These are phyloP conservation scores for Trissolcus japonicus DNA, from an alignment of 2,888 invertebrate species.

Conservation along the genomic window DNA sequence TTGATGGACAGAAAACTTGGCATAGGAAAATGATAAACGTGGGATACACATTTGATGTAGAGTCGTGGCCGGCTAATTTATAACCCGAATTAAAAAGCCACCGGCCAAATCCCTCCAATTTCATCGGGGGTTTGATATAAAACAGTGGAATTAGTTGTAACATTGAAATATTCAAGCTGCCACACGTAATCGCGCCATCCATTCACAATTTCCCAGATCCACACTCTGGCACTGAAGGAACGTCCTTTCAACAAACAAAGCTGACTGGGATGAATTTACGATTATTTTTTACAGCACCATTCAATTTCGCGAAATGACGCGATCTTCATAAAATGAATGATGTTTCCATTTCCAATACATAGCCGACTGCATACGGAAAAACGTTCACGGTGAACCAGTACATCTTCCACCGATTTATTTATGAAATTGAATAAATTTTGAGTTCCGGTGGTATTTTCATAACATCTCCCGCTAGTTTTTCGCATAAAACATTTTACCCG, in stretches of 20 bases:
- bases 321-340: slow-evolving; percentile 11
- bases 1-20: slow-evolving; percentile 21
- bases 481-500: slow-evolving; percentile 43
- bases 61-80: slow-evolving; percentile 27
- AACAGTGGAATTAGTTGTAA: slow-evolving; percentile 24
- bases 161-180: slow-evolving; percentile 16
- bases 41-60: slow-evolving; percentile 35
- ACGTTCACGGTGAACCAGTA: slow-evolving; percentile 3
- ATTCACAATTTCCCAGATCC: neutral
- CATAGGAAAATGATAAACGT: slow-evolving; percentile 32
- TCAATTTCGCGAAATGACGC: slow-evolving; percentile 5
- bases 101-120: slow-evolving; percentile 4
- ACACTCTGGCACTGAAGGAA: neutral
- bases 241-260: neutral
- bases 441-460: slow-evolving; percentile 24
- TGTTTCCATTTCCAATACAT: slow-evolving; percentile 1
- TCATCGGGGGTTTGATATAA: slow-evolving; percentile 21
- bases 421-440: slow-evolving; percentile 26
- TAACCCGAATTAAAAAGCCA: slow-evolving; percentile 20
- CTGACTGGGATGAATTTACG: neutral
- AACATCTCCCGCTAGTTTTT: slow-evolving; percentile 31
- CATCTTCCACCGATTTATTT: slow-evolving; percentile 18
- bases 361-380: neutral
- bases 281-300: slow-evolving; percentile 4
- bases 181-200: neutral